Evolutionary conservation across 2,113 vertebrate species (phyloP).

Genomic region (Amblyornis subalaris): DNA sequence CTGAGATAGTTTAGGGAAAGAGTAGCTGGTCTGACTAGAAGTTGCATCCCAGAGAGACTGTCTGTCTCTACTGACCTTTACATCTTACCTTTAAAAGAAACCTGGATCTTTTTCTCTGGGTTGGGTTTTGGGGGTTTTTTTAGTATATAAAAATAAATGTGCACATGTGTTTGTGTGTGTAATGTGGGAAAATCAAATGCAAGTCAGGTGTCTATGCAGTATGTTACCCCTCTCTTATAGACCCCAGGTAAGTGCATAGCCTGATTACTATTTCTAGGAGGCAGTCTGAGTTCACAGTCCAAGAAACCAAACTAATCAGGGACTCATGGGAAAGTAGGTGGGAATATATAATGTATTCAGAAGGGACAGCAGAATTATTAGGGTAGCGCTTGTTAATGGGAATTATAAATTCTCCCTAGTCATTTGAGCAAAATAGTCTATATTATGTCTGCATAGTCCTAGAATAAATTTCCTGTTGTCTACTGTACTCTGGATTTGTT

Average conservation of each 20-base stretch:
- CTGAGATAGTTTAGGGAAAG: not conserved
- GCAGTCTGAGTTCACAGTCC: not conserved
- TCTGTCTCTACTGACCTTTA: not conserved
- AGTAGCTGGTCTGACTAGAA: not conserved
- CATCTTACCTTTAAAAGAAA: not conserved
- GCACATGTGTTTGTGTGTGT: not conserved
- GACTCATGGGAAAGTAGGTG: not conserved
- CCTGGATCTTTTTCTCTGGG: not conserved
- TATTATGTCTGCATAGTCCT: constrained; percentile 31
- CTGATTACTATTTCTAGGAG: not conserved
- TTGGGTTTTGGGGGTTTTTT: not conserved
- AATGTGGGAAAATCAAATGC: not conserved
- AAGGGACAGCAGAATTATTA: not conserved
- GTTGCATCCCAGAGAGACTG: not conserved
- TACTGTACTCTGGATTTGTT: not conserved
- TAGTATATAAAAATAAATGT: not conserved
- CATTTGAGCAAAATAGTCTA: not conserved
- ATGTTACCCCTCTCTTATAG: not conserved
- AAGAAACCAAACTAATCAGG: not conserved
- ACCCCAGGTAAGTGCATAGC: not conserved
- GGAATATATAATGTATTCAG: not conserved
- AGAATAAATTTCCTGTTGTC: constrained; percentile 24
- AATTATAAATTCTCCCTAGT: not conserved
- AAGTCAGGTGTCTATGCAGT: not conserved
- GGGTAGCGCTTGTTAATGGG: not conserved